phyloP scores from a whole-genome alignment of 2,113 vertebrate genomes.

The Cyanoderma ruficeps region DNA sequence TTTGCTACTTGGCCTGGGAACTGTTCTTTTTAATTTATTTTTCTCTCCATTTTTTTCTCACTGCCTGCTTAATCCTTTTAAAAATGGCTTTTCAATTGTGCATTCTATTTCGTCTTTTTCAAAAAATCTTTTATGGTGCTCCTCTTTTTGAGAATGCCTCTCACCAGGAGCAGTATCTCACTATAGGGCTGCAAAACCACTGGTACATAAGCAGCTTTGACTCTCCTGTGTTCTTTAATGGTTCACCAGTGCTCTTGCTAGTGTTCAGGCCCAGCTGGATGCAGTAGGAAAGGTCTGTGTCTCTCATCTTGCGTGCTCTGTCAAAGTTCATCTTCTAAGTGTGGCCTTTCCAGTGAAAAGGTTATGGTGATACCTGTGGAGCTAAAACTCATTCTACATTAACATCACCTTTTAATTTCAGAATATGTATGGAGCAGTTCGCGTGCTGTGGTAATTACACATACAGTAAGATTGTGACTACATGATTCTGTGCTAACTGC shows the following conservation, averaged over 20 bases:
- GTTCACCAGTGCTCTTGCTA: neutral
- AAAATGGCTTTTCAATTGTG: neutral
- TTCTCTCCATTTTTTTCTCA: neutral
- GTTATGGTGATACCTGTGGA: neutral
- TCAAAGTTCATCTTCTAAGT: neutral
- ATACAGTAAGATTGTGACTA: neutral
- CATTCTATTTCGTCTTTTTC: neutral
- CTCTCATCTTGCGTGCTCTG: neutral
- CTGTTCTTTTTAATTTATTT: neutral
- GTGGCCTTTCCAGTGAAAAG: slow-evolving; percentile 9
- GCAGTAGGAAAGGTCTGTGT: neutral
- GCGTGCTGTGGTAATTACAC: neutral
- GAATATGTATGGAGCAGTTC: neutral
- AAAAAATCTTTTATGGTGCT: neutral
- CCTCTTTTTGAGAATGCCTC: neutral
- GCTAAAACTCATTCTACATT: neutral
- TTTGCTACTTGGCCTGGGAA: neutral
- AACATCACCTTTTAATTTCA: neutral
- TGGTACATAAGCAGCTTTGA: rapidly evolving
- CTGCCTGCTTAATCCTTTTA: neutral
- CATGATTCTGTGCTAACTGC: neutral
- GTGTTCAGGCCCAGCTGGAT: neutral
- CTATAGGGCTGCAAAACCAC: neutral
- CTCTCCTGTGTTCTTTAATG: neutral
- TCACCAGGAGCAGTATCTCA: neutral